Conservation (phyloP, 37 sponge, comb jelly and placozoan genomes). For the Cladorhizidae sp. region DNA sequence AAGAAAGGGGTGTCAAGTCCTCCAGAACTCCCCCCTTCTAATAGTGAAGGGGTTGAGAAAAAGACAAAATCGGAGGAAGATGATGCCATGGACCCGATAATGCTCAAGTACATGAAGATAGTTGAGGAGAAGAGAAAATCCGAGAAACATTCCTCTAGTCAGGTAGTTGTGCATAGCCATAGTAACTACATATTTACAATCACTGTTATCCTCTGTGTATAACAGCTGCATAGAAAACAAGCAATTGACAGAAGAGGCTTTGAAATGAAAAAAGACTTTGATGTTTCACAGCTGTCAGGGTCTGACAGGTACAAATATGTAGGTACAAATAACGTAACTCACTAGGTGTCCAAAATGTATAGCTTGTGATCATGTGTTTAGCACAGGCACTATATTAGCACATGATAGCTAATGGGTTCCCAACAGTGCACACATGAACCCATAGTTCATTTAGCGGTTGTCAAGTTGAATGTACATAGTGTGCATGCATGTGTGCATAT, state of each 20-base stretch:
- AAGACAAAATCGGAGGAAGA: neutral
- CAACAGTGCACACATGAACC: too few relatives aligned
- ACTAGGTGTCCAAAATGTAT: too few relatives aligned
- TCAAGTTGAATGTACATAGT: too few relatives aligned
- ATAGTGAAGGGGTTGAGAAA: neutral
- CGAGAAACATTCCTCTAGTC: neutral
- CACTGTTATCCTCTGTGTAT: neutral
- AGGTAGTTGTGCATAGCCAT: neutral
- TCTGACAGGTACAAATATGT: constrained; percentile 12
- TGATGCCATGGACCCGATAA: constrained; percentile 51
- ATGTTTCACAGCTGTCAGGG: constrained; percentile 6
- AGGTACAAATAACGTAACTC: too few relatives aligned
- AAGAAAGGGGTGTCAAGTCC: neutral
- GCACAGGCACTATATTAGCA: too few relatives aligned
- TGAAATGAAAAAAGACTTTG: neutral
- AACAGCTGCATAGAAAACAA: neutral
- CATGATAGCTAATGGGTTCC: too few relatives aligned
- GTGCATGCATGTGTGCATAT: too few relatives aligned
- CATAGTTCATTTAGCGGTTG: too few relatives aligned
- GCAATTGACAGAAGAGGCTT: neutral
- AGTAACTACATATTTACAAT: neutral
- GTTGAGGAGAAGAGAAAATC: constrained; percentile 50
- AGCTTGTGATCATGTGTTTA: too few relatives aligned
- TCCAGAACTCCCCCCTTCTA: neutral
- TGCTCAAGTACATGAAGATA: constrained; percentile 79